Evolutionary conservation across 2,113 vertebrate genomes (phyloP).

Genomic region (Herpailurus yagouaroundi): DNA sequence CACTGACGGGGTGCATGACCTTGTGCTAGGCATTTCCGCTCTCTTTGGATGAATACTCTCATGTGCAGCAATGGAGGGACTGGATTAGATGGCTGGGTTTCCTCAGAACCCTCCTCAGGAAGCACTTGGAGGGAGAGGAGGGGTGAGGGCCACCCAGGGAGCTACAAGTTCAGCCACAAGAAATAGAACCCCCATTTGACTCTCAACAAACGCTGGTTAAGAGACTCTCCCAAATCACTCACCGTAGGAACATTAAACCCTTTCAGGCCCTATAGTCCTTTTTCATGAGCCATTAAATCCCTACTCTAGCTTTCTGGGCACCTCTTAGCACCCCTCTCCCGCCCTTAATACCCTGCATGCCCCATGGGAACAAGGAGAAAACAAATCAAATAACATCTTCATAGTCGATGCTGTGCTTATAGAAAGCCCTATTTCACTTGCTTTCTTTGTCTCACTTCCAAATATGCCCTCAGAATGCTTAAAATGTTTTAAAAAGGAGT

Average conservation of each 20-base stretch:
- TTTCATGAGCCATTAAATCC: not conserved
- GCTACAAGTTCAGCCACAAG: slow-evolving; percentile 19
- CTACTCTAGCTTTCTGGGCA: not conserved
- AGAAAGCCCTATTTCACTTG: not conserved
- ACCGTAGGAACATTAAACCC: not conserved
- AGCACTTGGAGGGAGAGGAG: not conserved
- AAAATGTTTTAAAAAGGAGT: not conserved
- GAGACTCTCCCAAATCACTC: slow-evolving; percentile 1
- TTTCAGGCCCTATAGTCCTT: not conserved
- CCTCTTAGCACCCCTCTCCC: not conserved
- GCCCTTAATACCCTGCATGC: not conserved
- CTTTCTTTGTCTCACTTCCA: not conserved
- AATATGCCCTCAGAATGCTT: not conserved
- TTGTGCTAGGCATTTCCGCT: not conserved
- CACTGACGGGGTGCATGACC: not conserved
- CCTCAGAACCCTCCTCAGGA: not conserved
- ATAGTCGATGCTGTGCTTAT: not conserved
- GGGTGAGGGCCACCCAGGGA: not conserved
- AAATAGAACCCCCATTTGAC: slow-evolving; percentile 28
- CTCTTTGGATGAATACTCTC: not conserved
- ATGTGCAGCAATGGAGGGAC: not conserved
- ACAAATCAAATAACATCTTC: not conserved
- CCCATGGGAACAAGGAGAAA: not conserved
- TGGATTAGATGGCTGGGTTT: not conserved
- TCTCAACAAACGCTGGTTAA: slow-evolving; percentile 53